These are phyloP conservation scores for Forbesichthys agassizii DNA, from an alignment of 2,113 vertebrate genomes.

Conservation along the genomic window DNA sequence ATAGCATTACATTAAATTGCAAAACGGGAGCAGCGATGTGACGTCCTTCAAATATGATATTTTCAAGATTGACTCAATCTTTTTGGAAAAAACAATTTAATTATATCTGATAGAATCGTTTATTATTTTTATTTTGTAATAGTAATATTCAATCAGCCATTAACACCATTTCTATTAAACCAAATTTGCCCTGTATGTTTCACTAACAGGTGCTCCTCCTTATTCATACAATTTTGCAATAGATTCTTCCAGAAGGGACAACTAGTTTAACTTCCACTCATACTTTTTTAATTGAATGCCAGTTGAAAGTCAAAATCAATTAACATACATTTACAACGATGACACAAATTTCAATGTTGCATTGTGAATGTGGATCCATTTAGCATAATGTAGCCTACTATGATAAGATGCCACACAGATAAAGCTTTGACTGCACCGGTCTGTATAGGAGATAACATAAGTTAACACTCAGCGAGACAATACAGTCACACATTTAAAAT, in stretches of 20 bases:
- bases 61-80: no score
- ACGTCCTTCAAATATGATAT: no score
- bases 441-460: background rate
- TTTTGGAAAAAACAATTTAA: no score
- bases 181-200: no score
- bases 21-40: background rate
- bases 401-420: background rate
- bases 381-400: background rate
- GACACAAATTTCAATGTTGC: background rate
- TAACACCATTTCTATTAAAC: no score
- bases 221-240: no score
- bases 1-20: background rate
- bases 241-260: no score
- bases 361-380: background rate
- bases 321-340: background rate
- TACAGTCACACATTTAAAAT: background rate
- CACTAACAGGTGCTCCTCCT: no score
- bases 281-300: background rate
- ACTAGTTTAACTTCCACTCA: no score
- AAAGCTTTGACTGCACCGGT: background rate
- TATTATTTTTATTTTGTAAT: no score
- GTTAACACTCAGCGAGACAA: background rate
- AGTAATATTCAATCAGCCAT: no score
- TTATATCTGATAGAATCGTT: no score
- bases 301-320: background rate